Base-by-base conservation (phyloP, 2,888 invertebrate species). In the Agrochola lychnidis region DNA sequence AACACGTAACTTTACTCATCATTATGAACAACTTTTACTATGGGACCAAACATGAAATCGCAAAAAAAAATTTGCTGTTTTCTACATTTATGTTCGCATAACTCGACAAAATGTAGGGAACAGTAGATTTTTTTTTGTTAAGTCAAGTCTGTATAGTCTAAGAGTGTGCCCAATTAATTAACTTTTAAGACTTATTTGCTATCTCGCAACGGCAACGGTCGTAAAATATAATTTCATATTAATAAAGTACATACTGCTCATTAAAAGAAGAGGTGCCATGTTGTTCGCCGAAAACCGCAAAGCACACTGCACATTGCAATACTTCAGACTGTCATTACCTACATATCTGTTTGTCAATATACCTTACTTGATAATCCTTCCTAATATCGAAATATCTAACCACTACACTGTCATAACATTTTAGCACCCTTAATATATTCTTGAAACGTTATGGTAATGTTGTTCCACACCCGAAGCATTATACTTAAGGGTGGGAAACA, bases 371-470 rank as follows among this genome's bases (percentile, higher is more conserved):
- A 73, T 53, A 53, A 66, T 61, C 25, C 4, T 25, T 42, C 22
- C 12, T 42, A 71, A 25, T 45, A 51, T 61, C 7, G 14, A 67
- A 79, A 40, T 16, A 56, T 16, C 14, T 6, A 67, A 63, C 36
- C 48, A 56, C 36, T n/a, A 53, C 51, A 53, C 51, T 81, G 53
- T 69, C 76, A 81, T 80, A 74, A 63, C 57, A 64, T 45, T 81
- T 69, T 69, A 64, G 36, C 42, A 74, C 4, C 48, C 56, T 19
- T 57, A 64, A 64, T 75, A 64, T 45, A 57, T 75, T 63, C 25
- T 75, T 57, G n/a, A 64, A 69, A 53, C 59, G 45, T 81, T 75
- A 75, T 81, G 57, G 53, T 53, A 79, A 69, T 75, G 45, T 81
- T 68, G 66, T 63, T 68, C 6, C 2, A 74, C 25, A 36, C 42